Evolutionary conservation across 2,888 invertebrate species (phyloP).

Genomic region (Smittia sp.): DNA sequence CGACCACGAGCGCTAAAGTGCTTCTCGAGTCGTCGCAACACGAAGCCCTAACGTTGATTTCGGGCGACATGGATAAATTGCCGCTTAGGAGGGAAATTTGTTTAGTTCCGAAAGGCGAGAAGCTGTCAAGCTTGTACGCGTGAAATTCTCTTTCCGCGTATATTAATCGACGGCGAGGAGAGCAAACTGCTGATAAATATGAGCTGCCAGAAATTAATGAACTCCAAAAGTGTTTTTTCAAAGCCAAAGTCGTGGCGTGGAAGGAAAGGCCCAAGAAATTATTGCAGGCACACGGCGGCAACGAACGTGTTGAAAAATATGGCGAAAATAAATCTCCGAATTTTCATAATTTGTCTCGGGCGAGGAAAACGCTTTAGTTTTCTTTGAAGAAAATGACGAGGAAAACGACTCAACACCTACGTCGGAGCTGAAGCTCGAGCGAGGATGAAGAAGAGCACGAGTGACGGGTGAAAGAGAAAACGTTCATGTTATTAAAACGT

Average conservation of each 20-base stretch:
- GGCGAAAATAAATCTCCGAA: constrained; percentile 37
- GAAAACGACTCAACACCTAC: not conserved
- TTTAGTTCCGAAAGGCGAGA: constrained; percentile 6
- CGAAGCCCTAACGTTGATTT: not conserved
- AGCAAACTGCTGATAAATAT: constrained; percentile 32
- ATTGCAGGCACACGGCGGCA: constrained; percentile 39
- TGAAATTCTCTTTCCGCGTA: not conserved
- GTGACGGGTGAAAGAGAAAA: not conserved
- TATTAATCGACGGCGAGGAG: not conserved
- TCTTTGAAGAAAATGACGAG: not conserved
- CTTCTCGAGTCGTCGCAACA: too few relatives aligned
- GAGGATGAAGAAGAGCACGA: not conserved
- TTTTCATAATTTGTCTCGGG: constrained; percentile 37
- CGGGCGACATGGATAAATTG: not conserved
- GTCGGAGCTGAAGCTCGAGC: not conserved
- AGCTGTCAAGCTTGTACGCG: not conserved
- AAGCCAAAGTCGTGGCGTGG: not conserved
- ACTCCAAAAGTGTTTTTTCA: constrained; percentile 23
- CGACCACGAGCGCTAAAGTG: too few relatives aligned
- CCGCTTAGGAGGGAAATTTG: not conserved
- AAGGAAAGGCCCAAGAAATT: constrained; percentile 16
- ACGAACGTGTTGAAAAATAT: constrained; percentile 27
- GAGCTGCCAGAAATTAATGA: constrained; percentile 40
- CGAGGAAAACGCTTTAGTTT: not conserved
- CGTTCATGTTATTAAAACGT: constrained; percentile 29